These are phyloP conservation scores for Staurois parvus DNA, from an alignment of 2,797 vertebrate species.

Conservation along the genomic window DNA sequence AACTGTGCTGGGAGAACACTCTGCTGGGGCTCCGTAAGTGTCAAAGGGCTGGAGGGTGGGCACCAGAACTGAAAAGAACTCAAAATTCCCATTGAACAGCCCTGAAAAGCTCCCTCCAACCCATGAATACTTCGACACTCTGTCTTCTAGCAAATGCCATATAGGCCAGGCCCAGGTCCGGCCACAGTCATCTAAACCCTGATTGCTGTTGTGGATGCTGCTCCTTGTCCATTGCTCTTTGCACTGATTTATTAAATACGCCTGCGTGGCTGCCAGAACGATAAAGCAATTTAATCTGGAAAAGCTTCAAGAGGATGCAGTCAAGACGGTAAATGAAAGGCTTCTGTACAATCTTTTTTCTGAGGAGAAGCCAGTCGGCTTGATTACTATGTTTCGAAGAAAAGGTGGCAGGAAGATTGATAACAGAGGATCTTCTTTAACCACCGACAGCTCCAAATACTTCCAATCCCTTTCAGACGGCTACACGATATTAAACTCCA, in stretches of 20 bases:
- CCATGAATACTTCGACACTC: not conserved
- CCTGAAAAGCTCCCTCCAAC: too few relatives aligned
- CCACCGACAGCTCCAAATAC: not conserved
- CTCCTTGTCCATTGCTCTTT: not conserved
- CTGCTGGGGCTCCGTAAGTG: too few relatives aligned
- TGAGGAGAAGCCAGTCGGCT: not conserved
- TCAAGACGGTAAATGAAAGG: not conserved
- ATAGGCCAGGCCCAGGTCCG: too few relatives aligned
- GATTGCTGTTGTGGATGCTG: not conserved
- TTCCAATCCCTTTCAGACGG: not conserved
- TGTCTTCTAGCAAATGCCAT: not conserved
- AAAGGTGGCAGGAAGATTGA: not conserved
- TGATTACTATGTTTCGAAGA: not conserved
- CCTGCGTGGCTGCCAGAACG: not conserved
- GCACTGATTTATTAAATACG: not conserved
- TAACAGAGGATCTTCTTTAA: not conserved
- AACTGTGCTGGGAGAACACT: too few relatives aligned
- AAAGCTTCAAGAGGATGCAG: not conserved
- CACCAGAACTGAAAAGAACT: not conserved
- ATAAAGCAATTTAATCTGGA: not conserved
- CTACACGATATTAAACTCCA: not conserved
- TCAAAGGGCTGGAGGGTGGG: not conserved
- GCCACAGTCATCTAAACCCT: not conserved
- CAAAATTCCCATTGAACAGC: too few relatives aligned
- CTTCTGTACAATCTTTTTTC: not conserved